Evolutionary conservation across 1,140 invertebrate species (phyloP), one percentile per base, ranked within the genome.

Genomic region (Nephila pilipes): DNA sequence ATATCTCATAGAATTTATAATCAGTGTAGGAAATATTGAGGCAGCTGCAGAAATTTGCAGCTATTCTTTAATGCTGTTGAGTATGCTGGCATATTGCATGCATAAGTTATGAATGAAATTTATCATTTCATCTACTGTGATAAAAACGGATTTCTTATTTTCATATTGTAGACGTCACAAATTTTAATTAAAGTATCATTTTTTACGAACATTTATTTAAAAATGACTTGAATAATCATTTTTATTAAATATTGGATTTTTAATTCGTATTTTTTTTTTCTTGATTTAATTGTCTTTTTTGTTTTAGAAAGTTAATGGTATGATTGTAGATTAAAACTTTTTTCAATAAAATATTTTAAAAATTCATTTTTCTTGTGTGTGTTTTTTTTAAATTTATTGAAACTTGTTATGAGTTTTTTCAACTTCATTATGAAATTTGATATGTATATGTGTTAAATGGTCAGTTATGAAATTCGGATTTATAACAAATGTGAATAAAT

Each of bases 311-410:
- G 14, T 75, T 32, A 20, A 75, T 75, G 69, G 29, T 75, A 75
- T 36, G 69, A 75, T 36, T 75, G 69, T 75, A 75, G 69, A 75
- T 75, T 65, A 18, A 32, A 75, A 75, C 29, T 32, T 36, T 75
- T 75, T 75, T 75, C 69, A 75, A 75, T 75, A 75, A 75, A 75
- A 75, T 18, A 16, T 75, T 75, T 75, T 65, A 65, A 65, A 63
- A 65, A 65, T 63, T 63, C 60, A 65, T 8, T 29, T 25, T 12
- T 3, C n/a, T 25, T n/a, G 25, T 1, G 12, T 25, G 20, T n/a
- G 10, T 10, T 65, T 3, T 25, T 65, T 65, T 3, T 65, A 1
- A 25, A n/a, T 46, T 12, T 0, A 65, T 2, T 65, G 4, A n/a
- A n/a, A n/a, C 8, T 65, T 25, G 60, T 6, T n/a, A 46, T 46